A percentile compares a stretch with the other conserved stretches of the same genome.
These are phyloP conservation scores for Amphipyra tragopoginis DNA, from an alignment of 2,888 invertebrate genomes.

Conservation along the genomic window DNA sequence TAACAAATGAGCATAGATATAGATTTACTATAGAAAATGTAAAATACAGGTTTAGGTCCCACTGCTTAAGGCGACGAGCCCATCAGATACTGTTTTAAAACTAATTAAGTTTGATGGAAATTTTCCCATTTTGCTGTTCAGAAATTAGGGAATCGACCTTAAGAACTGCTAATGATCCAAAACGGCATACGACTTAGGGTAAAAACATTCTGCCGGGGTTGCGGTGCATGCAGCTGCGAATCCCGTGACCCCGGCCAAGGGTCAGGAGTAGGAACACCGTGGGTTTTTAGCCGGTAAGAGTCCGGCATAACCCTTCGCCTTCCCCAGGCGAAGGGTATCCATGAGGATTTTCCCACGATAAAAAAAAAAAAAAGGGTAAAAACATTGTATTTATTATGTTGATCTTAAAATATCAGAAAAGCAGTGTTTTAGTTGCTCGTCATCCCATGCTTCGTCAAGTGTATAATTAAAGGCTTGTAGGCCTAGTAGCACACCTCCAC, in stretches of 20 bases:
- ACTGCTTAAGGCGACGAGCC: neutral
- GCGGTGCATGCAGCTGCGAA: too few relatives aligned
- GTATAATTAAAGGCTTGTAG: slow-evolving; percentile 19
- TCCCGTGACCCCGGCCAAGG: too few relatives aligned
- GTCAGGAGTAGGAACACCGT: too few relatives aligned
- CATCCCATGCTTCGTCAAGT: slow-evolving; percentile 42
- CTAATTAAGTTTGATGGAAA: neutral
- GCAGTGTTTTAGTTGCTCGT: slow-evolving; percentile 34
- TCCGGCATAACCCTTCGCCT: too few relatives aligned
- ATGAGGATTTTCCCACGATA: too few relatives aligned
- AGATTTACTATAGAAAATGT: too few relatives aligned
- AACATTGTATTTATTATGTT: too few relatives aligned
- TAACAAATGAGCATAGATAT: neutral
- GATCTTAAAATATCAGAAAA: slow-evolving; percentile 6
- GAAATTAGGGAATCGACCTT: neutral
- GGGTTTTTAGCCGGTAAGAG: too few relatives aligned
- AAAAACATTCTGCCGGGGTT: too few relatives aligned
- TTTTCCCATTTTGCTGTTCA: neutral
- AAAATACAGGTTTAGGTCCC: too few relatives aligned
- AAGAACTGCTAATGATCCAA: neutral
- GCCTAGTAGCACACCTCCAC: slow-evolving; percentile 19
- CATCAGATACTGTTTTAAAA: neutral
- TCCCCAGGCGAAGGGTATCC: too few relatives aligned
- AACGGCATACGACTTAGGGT: neutral
- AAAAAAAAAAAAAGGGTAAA: neutral